phyloP scores from a whole-genome alignment of 2,888 invertebrate species.

The Abrostola triplasia region DNA sequence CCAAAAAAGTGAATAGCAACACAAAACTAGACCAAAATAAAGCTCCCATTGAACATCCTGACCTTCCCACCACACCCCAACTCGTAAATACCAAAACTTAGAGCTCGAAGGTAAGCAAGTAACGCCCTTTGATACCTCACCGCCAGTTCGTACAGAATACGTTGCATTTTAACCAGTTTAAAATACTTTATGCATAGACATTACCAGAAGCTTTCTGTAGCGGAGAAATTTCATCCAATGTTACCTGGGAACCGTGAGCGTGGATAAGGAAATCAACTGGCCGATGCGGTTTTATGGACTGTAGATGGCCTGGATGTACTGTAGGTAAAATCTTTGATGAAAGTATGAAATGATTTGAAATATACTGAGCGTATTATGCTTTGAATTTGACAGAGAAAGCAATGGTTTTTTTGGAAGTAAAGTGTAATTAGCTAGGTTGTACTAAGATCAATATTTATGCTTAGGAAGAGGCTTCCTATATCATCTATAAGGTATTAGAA shows the following conservation, averaged over 20 bases:
- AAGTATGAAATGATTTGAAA: too few relatives aligned
- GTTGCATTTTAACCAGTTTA: constrained; percentile 87
- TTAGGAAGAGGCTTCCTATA: too few relatives aligned
- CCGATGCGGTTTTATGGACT: background rate
- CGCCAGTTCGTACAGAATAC: constrained; percentile 67
- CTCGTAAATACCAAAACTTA: constrained; percentile 42
- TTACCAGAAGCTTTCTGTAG: constrained; percentile 76
- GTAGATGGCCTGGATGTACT: background rate
- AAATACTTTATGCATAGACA: constrained; percentile 88
- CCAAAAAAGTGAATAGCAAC: background rate
- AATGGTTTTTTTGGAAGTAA: background rate
- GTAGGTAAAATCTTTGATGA: background rate
- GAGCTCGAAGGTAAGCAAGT: constrained; percentile 73
- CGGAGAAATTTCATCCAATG: constrained; percentile 64
- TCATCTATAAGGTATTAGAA: too few relatives aligned
- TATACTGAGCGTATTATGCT: too few relatives aligned
- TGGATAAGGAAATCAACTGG: constrained; percentile 47
- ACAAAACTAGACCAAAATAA: background rate
- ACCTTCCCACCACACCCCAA: background rate
- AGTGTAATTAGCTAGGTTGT: too few relatives aligned
- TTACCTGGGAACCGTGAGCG: constrained; percentile 8
- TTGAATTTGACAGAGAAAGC: background rate
- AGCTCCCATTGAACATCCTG: background rate
- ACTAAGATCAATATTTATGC: too few relatives aligned
- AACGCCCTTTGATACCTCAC: constrained; percentile 71